phyloP scores from a whole-genome alignment of 2,113 vertebrate genomes.

The Oreochromis niloticus region DNA sequence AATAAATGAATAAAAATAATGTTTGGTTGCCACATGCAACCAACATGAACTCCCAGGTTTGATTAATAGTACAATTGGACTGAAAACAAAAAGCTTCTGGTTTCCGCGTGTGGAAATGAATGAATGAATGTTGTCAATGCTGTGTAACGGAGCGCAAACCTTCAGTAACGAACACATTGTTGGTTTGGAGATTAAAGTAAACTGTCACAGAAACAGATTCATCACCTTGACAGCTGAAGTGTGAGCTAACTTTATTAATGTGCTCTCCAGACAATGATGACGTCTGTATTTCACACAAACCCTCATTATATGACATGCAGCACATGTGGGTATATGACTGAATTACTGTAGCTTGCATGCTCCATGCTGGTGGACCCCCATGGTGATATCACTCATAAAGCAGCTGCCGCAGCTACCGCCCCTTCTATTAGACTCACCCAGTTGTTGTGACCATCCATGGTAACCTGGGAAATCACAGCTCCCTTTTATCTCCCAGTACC shows the following conservation, averaged over 20 bases:
- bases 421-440: not conserved
- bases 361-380: not conserved
- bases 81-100: not conserved
- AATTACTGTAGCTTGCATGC: not conserved
- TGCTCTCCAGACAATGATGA: not conserved
- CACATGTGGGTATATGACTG: not conserved
- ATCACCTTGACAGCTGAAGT: not conserved
- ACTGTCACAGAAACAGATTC: not conserved
- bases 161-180: not conserved
- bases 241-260: not conserved
- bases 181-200: not conserved
- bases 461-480: constrained; percentile 37
- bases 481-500: constrained; percentile 45
- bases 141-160: accelerated
- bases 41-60: not conserved
- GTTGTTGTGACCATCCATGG: constrained; percentile 26
- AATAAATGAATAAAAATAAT: accelerated
- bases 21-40: not conserved
- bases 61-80: not conserved
- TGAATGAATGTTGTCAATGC: not conserved
- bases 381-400: constrained; percentile 11
- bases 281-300: not conserved
- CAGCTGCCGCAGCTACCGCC: constrained; percentile 42
- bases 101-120: not conserved
- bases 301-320: not conserved